Conservation (phyloP, 92 coral and sea anemone genomes). For the Muricea muricata region DNA sequence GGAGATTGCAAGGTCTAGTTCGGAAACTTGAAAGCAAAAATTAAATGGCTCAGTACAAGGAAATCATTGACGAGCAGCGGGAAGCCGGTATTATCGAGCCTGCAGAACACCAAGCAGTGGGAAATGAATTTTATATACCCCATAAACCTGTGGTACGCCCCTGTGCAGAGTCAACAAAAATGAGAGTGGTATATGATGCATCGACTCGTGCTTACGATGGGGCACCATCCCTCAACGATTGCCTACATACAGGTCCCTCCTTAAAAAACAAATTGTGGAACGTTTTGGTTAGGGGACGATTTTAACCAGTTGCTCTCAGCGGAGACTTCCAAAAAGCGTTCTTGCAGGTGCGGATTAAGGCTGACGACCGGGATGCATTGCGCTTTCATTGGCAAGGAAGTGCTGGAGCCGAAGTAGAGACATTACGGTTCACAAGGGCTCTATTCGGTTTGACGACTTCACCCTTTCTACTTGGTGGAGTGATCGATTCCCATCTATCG, state of each 20-base stretch:
- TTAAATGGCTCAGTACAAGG: too few species aligned
- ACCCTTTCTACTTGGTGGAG: slow-evolving; percentile 2
- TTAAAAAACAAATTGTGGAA: neutral
- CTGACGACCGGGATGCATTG: slow-evolving; percentile 1
- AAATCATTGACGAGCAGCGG: too few species aligned
- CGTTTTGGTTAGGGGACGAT: neutral
- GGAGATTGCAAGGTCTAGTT: too few species aligned
- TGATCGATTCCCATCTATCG: neutral
- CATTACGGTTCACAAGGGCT: neutral
- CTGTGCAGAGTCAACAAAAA: neutral
- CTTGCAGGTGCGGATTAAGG: neutral
- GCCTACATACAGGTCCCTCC: neutral
- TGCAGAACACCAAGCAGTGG: too few species aligned
- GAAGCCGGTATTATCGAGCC: too few species aligned
- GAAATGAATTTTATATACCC: neutral
- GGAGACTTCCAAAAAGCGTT: slow-evolving; percentile 3
- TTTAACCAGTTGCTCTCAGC: neutral
- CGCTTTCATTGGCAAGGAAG: slow-evolving; percentile 6
- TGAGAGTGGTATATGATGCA: too few species aligned
- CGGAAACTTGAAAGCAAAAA: too few species aligned
- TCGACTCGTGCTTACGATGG: neutral
- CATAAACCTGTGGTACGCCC: slow-evolving; percentile 2
- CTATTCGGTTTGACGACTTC: neutral
- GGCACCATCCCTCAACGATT: neutral
- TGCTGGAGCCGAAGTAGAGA: neutral